Conservation (phyloP, 1,140 invertebrate genomes). For the Scylla paramamosain region DNA sequence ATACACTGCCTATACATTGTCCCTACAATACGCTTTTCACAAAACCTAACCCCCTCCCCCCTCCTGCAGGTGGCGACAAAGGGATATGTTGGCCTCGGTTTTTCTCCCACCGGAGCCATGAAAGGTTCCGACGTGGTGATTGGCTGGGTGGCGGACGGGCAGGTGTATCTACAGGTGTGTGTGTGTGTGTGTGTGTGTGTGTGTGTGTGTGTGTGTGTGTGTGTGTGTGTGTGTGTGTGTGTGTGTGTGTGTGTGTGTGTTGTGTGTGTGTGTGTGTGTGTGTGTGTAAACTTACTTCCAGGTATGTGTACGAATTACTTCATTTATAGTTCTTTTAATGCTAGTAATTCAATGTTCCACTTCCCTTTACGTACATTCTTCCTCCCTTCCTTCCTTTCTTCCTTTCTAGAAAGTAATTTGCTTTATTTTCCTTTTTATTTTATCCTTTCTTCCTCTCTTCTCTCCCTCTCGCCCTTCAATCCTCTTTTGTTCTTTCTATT, state of each 20-base stretch:
- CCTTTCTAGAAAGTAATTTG: too few relatives aligned
- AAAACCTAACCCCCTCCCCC: too few relatives aligned
- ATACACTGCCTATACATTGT: too few relatives aligned
- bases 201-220: not conserved
- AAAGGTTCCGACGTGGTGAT: conserved; percentile 86
- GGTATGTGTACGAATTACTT: not conserved
- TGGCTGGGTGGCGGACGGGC: conserved; percentile 42
- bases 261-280: conserved; percentile 53
- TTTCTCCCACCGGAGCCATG: conserved; percentile 87
- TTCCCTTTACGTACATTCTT: not conserved
- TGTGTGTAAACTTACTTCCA: not conserved
- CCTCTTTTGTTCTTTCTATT: not conserved
- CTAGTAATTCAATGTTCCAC: too few relatives aligned
- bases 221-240: not conserved
- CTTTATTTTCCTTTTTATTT: too few relatives aligned
- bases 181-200: conserved; percentile 4
- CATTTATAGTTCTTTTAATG: too few relatives aligned
- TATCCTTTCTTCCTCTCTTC: not conserved
- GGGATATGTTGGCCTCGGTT: conserved; percentile 88
- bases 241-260: conserved; percentile 45
- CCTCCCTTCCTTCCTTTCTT: not conserved
- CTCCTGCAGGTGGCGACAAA: conserved; percentile 80
- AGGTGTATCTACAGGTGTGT: not conserved
- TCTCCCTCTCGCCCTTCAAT: not conserved
- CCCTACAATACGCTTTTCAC: too few relatives aligned